These are phyloP conservation scores for Rhodophaea formosa DNA, from an alignment of 2,888 invertebrate genomes.

Conservation along the genomic window DNA sequence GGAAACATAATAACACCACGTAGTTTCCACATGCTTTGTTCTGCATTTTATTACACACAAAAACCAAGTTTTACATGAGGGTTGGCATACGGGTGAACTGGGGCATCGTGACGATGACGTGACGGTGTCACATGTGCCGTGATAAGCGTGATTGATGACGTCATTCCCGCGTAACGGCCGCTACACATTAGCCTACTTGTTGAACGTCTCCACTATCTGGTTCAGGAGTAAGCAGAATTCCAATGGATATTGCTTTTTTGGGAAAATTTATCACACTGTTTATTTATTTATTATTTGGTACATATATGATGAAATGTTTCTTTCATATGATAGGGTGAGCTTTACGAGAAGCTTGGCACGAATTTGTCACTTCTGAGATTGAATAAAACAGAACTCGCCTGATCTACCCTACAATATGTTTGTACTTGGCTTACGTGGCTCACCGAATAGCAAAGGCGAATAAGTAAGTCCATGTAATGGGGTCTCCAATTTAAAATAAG, in stretches of 20 bases:
- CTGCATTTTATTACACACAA: background rate
- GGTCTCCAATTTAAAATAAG: too few relatives aligned
- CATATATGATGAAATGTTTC: too few relatives aligned
- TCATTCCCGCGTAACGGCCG: constrained; percentile 36
- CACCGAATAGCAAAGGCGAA: too few relatives aligned
- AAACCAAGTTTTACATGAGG: background rate
- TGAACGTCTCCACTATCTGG: constrained; percentile 30
- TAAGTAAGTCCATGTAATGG: too few relatives aligned
- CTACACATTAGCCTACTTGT: constrained; percentile 52
- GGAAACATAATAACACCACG: too few relatives aligned
- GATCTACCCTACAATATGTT: too few relatives aligned
- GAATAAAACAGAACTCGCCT: too few relatives aligned
- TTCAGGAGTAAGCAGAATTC: background rate
- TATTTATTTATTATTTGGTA: too few relatives aligned
- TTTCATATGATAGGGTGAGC: too few relatives aligned
- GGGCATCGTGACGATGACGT: constrained; percentile 33
- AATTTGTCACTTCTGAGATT: too few relatives aligned
- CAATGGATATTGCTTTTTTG: constrained; percentile 5
- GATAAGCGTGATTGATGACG: constrained; percentile 77
- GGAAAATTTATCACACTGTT: background rate
- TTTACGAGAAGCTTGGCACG: too few relatives aligned
- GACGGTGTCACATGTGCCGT: constrained; percentile 39
- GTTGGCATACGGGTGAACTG: constrained; percentile 5
- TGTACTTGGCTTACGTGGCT: too few relatives aligned
- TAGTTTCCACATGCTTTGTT: background rate